Evolutionary conservation across 2,888 invertebrate species (phyloP), one percentile per base, ranked within the genome.

Genomic region (Campopleginae sp.): DNA sequence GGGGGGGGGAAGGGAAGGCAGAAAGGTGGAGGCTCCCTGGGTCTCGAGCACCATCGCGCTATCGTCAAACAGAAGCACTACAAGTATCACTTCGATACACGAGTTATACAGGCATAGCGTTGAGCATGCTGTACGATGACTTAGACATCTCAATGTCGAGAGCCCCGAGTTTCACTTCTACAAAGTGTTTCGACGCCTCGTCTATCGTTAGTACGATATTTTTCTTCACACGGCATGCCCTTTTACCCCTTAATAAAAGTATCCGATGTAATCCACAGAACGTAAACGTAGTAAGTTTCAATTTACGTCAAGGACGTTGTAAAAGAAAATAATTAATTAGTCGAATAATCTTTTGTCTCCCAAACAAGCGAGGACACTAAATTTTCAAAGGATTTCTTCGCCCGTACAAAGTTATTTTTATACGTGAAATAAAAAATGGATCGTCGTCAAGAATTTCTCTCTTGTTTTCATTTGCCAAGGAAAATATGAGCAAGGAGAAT

Each of bases 81-180:
- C 82, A 54, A 76, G 80, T 85, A 72, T 66, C 80, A 82, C 80
- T 61, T 77, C 48, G 61, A 68, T 68, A 71, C 27, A 80, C 27
- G 17, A 7, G 61, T 61, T 74, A 82, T 80, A 75, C 65, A 63
- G 33, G 33, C 48, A 65, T 23, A 33, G 70, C 61, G 31, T 70
- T 46, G 7, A 54, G n/a, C 31, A 46, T 63, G 19, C 23, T 46
- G 71, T 70, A 85, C 79, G 78, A 61, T 75, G 78, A 70, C 71
- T 65, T 58, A 82, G 83, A 88, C 75, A 81, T 86, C 87, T 86
- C 84, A 84, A 87, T 87, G 75, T 82, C 82, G 68, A 78, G 61
- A 82, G 78, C 70, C 75, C 44, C 82, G 85, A 85, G 78, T 82
- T 70, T 74, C 77, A 63, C 71, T 66, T 66, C 71, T 76, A 79